Conservation (phyloP, 2,888 invertebrate species). For the Halictus ligatus region DNA sequence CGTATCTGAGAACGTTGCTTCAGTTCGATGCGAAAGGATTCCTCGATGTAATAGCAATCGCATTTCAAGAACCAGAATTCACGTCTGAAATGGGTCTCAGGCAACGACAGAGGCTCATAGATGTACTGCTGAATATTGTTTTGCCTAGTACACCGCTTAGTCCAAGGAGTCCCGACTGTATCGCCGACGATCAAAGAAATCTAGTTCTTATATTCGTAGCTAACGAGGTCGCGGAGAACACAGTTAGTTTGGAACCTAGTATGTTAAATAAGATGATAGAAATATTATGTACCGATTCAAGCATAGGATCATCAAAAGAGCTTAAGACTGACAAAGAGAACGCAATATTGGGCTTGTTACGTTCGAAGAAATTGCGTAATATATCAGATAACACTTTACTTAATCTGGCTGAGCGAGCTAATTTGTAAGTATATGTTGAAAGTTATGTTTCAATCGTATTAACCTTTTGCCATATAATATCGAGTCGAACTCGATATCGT, state of each 20-base stretch:
- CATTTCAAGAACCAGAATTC: constrained; percentile 93
- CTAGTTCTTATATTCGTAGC: constrained; percentile 80
- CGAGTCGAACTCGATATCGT: not conserved
- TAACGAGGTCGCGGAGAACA: constrained; percentile 80
- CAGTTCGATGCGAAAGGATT: constrained; percentile 94
- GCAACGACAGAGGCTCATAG: constrained; percentile 91
- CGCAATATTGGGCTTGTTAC: constrained; percentile 78
- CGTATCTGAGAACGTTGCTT: constrained; percentile 90
- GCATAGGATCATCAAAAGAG: constrained; percentile 71
- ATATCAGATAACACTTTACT: constrained; percentile 80
- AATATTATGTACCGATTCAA: constrained; percentile 76
- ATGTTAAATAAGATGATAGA: constrained; percentile 79
- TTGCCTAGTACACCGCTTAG: constrained; percentile 84
- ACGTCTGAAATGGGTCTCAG: constrained; percentile 89
- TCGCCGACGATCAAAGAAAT: constrained; percentile 77
- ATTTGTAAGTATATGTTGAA: constrained; percentile 78
- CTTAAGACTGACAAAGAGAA: constrained; percentile 79
- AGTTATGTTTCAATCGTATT: not conserved
- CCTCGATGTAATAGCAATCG: constrained; percentile 93
- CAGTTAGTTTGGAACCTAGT: constrained; percentile 76
- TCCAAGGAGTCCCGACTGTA: constrained; percentile 77
- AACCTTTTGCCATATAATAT: not conserved
- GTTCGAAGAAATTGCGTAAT: constrained; percentile 78
- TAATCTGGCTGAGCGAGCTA: constrained; percentile 79
- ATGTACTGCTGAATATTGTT: constrained; percentile 91